Base-by-base conservation (phyloP, 2,888 invertebrate genomes). In the Trichogramma evanescens region DNA sequence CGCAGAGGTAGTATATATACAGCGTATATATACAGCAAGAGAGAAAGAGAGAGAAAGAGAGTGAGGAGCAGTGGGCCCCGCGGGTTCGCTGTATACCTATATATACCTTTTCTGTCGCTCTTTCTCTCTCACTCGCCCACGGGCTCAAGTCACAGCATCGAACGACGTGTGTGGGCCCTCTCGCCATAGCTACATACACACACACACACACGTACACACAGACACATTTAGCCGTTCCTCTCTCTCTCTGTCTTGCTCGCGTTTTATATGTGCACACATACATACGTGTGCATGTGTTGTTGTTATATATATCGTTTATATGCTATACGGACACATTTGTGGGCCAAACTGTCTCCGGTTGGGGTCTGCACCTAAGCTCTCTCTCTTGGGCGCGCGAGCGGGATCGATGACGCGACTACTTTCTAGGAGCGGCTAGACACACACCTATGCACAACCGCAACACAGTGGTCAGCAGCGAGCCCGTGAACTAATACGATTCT, bases 111-210 rank as follows among this genome's bases (percentile, higher is more conserved):
- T 26, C 26, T 26, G 26, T 26, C 26, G 26, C 26, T 26, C 26
- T 26, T 26, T 26, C 26, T 26, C 26, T 26, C 26, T 26, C 26
- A 26, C 26, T 26, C 26, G 26, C 26, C 26, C 26, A 26, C 26
- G 26, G 26, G 26, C 26, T 26, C 26, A 26, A 26, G 26, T 26
- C 26, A 26, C 26, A 26, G 26, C 26, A 26, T 2, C 26, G 26
- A 26, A 26, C 26, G 26, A 26, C 26, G 26, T 26, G 26, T 56
- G 56, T 58, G 50, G 56, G 56, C 54, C 57, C 57, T 51, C 41
- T 57, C 49, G 55, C 55, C 44, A 41, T 44, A 13, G 40, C 9
- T 42, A 41, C 7, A 9, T 10, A 8, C 45, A 8, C 1, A 6
- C 45, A 45, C 45, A 5, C 10, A 45, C 45, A 8, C 7, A 7